phyloP scores from a whole-genome alignment of 2,888 invertebrate genomes.

The Protophormia terraenovae region DNA sequence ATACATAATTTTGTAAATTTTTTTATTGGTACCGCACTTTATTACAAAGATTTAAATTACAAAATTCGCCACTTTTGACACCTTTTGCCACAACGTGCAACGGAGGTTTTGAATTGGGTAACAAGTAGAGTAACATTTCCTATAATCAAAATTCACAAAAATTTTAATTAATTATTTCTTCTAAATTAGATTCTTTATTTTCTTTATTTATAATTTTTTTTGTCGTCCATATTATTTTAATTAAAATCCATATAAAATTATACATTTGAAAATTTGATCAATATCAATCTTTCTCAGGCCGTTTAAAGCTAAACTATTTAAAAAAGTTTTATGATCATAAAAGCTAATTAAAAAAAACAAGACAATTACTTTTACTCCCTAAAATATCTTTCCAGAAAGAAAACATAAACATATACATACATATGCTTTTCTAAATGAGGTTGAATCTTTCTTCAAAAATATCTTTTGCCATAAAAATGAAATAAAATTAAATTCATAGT shows the following conservation, averaged over 20 bases:
- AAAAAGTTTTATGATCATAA: conserved; percentile 8
- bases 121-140: too few species aligned
- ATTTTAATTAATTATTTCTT: too few species aligned
- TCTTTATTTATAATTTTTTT: too few species aligned
- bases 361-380: conserved; percentile 14
- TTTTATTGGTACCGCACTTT: too few species aligned
- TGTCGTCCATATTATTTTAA: not conserved
- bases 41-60: too few species aligned
- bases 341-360: conserved; percentile 31
- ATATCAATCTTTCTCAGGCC: not conserved
- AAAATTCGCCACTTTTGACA: too few species aligned
- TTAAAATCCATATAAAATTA: not conserved
- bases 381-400: not conserved
- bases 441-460: conserved; percentile 51
- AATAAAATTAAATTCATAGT: conserved; percentile 39
- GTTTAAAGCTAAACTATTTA: not conserved
- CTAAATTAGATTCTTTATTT: too few species aligned
- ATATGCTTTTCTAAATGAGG: not conserved
- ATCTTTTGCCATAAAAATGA: conserved; percentile 48
- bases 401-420: not conserved
- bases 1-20: too few species aligned
- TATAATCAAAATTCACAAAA: too few species aligned
- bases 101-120: too few species aligned
- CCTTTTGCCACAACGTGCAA: too few species aligned
- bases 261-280: not conserved